Conservation (phyloP, 2,797 vertebrate genomes). For the Cetoscarus ocellatus region DNA sequence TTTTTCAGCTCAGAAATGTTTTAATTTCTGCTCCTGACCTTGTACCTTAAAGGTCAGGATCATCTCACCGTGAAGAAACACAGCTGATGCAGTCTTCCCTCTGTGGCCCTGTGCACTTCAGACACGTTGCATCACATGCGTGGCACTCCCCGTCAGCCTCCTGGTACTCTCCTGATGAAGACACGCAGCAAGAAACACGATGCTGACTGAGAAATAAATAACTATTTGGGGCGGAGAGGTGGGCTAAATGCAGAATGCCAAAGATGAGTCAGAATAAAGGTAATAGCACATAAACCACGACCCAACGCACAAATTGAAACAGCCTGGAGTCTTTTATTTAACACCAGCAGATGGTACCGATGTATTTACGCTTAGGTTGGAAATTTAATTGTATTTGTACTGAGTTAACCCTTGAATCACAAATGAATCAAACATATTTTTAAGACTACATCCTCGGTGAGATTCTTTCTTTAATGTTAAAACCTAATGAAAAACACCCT, state of each 20-base stretch:
- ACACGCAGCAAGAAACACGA: slow-evolving; percentile 25
- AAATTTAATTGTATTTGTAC: neutral
- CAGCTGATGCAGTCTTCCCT: slow-evolving; percentile 88
- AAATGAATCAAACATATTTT: too few relatives aligned
- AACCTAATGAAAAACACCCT: too few relatives aligned
- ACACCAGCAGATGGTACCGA: neutral
- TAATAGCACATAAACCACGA: neutral
- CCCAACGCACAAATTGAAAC: neutral
- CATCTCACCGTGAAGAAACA: slow-evolving; percentile 80
- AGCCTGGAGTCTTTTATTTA: neutral
- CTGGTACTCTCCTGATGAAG: slow-evolving; percentile 86
- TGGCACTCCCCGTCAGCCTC: slow-evolving; percentile 82
- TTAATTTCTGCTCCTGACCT: slow-evolving; percentile 20
- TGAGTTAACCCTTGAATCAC: too few relatives aligned
- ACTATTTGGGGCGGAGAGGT: slow-evolving; percentile 27
- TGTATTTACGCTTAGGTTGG: neutral
- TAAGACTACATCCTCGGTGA: too few relatives aligned
- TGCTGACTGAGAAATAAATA: slow-evolving; percentile 42
- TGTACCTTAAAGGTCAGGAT: slow-evolving; percentile 21
- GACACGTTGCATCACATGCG: slow-evolving; percentile 88
- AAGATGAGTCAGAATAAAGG: neutral
- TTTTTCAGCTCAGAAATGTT: neutral
- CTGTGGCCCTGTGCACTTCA: slow-evolving; percentile 88
- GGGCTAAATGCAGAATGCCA: slow-evolving; percentile 29
- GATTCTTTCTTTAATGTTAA: too few relatives aligned